Base-by-base conservation (phyloP, 2,113 vertebrate species). In the Silurus glanis region DNA sequence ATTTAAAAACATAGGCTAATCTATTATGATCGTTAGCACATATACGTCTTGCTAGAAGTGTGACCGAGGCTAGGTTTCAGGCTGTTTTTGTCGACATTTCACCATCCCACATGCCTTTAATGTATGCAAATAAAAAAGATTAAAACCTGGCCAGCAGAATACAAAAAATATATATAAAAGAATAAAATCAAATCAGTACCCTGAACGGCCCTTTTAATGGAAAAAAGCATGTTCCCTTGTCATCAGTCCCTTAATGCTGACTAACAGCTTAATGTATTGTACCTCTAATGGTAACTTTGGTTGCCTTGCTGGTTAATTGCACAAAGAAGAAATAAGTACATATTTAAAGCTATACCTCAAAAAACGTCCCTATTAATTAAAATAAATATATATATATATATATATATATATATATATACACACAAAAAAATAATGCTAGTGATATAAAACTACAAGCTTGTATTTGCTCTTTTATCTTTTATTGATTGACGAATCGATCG, bases 271-370 rank as follows among this genome's bases (percentile, higher is more conserved):
- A 78, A 56, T 78, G 14, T 55, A 55, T 55, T 64, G 86, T 91
- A 92, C 90, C 88, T 92, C 89, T 87, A 90, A 88, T 86, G 88
- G 87, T 85, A 86, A 87, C 85, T 58, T 75, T 69, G 56, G 90
- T 88, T 93, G 89, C 90, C 89, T 90, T 93, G 88, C 90, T 92
- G 76, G 89, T 92, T 89, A 89, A 91, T 82, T 90, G 87, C 91
- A 93, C 91, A 94, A 92, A 82, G 62, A 9, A 93, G 83, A 88
- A 90, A 93, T 56, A 61, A 45, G 28, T 83, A 6, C 83, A 88
- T 91, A 89, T 84, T 86, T 81, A 83, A 91, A 92, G 81, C 81
- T 87, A 86, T 87, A 88, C 66, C 90, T 92, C 90, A 88, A 92
- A 92, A 82, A 75, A 37, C n/a, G n/a, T n/a, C n/a, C n/a, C n/a